A percentile compares a stretch with the other conserved stretches of the same genome.
Evolutionary conservation across 2,113 vertebrate genomes (phyloP).

Genomic region (Zosterops borbonicus): DNA sequence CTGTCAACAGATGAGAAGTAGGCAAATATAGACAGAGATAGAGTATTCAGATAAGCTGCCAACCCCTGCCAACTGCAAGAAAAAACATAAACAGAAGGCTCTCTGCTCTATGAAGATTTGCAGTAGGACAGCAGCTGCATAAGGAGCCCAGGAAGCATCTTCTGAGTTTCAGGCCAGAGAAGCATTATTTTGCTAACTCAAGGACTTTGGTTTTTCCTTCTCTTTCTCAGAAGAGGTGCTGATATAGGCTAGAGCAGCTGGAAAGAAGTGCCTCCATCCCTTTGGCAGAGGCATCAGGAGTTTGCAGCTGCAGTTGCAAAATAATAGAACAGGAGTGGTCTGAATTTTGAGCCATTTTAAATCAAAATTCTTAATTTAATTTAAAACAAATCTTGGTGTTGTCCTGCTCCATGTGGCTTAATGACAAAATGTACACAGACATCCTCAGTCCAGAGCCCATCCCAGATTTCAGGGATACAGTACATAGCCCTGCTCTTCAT

Average conservation of each 20-base stretch:
- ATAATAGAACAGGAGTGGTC: background rate
- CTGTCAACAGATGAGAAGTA: conserved; percentile 57
- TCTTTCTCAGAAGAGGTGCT: background rate
- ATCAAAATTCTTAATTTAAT: background rate
- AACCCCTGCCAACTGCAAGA: background rate
- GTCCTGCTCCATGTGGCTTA: background rate
- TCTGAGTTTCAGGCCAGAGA: background rate
- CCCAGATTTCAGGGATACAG: background rate
- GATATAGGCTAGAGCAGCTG: background rate
- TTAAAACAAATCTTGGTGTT: background rate
- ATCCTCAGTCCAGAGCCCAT: background rate
- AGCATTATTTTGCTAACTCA: background rate
- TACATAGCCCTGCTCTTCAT: background rate
- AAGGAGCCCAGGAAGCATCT: background rate
- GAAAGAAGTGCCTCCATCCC: background rate
- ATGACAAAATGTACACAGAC: background rate
- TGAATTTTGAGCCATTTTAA: background rate
- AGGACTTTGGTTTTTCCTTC: background rate
- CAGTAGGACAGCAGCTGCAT: background rate
- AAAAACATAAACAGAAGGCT: conserved; percentile 44
- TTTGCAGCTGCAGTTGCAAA: background rate
- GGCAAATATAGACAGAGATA: conserved; percentile 60
- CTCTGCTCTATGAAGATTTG: background rate
- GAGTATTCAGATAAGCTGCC: conserved; percentile 46
- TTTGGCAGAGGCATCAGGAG: background rate